Conservation (phyloP, 92 coral and sea anemone genomes). For the Phenganax marumi region DNA sequence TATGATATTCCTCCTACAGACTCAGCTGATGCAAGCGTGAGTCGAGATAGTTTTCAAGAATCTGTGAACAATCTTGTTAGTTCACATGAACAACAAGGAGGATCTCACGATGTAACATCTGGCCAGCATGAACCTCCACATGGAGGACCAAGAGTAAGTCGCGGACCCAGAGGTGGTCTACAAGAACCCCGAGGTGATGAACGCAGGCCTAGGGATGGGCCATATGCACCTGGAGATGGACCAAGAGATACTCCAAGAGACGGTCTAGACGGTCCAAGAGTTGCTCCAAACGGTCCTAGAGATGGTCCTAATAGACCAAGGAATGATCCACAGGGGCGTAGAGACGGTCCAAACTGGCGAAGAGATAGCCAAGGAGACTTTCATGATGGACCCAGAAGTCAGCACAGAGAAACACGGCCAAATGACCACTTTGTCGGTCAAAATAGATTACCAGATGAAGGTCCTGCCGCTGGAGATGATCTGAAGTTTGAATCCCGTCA, state of each 20-base stretch:
- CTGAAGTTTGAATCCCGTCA: conserved; percentile 26
- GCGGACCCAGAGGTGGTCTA: neutral
- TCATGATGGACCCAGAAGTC: neutral
- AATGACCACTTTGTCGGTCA: neutral
- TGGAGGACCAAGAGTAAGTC: neutral
- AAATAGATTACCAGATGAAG: neutral
- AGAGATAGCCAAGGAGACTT: neutral
- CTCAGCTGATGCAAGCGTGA: too few species aligned
- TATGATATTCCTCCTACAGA: neutral
- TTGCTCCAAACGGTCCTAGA: neutral
- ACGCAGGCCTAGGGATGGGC: neutral
- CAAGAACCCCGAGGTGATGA: neutral
- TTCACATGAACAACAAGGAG: neutral
- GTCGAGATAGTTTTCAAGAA: too few species aligned
- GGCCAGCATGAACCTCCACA: conserved; percentile 9
- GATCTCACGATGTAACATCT: neutral
- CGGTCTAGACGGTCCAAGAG: neutral
- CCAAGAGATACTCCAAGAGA: neutral
- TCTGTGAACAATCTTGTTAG: neutral
- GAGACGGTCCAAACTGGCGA: conserved; percentile 3
- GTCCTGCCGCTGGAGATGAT: neutral
- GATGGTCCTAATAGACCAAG: neutral
- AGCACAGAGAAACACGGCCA: neutral
- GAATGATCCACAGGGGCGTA: neutral
- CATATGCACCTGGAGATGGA: neutral